Conservation (phyloP, 92 coral and sea anemone species). For the Zoanthus solanderi region DNA sequence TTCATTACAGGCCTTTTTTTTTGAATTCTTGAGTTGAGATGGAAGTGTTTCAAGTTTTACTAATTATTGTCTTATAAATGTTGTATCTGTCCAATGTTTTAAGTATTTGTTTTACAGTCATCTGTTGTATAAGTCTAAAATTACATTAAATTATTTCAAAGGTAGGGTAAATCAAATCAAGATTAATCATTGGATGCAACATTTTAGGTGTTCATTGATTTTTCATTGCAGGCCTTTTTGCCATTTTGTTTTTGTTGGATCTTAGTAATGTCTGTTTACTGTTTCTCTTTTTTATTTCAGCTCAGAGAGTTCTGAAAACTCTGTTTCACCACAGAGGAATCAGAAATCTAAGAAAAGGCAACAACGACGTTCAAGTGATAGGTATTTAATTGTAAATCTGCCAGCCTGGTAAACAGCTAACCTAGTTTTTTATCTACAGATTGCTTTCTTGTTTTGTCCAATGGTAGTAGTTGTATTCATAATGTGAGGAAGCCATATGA, state of each 20-base stretch:
- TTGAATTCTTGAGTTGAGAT: too few relatives aligned
- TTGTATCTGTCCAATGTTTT: too few relatives aligned
- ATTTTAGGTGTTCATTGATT: too few relatives aligned
- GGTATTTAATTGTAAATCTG: conserved; percentile 31
- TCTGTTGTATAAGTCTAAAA: too few relatives aligned
- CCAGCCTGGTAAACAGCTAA: conserved; percentile 1
- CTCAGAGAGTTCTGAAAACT: conserved; percentile 35
- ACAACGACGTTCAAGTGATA: conserved; percentile 9
- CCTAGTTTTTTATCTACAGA: conserved; percentile 10
- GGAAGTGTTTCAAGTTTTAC: neutral
- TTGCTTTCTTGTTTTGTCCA: neutral
- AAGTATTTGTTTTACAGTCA: too few relatives aligned
- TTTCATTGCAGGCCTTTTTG: neutral
- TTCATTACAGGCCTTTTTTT: too few relatives aligned
- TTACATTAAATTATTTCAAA: too few relatives aligned
- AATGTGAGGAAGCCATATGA: neutral
- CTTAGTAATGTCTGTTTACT: neutral
- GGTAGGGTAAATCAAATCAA: too few relatives aligned
- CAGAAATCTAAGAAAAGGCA: conserved; percentile 33
- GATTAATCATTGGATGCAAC: too few relatives aligned
- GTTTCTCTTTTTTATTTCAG: neutral
- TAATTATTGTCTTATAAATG: neutral
- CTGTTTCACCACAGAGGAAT: conserved; percentile 33
- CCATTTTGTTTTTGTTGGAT: neutral
- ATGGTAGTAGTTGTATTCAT: neutral